A percentile compares a stretch with the other conserved stretches of the same genome.
Conservation (phyloP, 2,113 vertebrate species). For the Megaceryle maxima region DNA sequence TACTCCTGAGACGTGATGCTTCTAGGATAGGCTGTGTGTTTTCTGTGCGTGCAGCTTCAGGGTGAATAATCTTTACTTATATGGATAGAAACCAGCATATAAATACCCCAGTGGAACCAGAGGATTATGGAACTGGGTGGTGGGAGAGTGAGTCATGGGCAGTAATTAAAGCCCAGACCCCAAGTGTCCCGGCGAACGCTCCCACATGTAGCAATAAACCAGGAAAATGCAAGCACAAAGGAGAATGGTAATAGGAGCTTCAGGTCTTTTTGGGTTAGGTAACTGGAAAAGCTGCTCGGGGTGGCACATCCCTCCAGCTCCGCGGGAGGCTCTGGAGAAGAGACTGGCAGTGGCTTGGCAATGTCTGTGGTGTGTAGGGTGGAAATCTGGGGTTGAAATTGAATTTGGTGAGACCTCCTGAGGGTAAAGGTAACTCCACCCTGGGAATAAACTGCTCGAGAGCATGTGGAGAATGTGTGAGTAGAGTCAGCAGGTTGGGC, state of each 20-base stretch:
- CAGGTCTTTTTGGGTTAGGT: background rate
- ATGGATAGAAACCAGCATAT: background rate
- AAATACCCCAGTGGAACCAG: background rate
- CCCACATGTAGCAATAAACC: background rate
- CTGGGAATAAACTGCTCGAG: background rate
- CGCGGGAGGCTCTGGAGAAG: background rate
- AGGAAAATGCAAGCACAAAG: background rate
- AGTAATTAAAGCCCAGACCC: constrained; percentile 11
- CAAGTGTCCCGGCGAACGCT: background rate
- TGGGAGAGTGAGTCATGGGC: background rate
- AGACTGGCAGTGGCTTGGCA: background rate
- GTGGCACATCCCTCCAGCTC: background rate
- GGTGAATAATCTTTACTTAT: background rate
- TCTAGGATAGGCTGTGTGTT: background rate
- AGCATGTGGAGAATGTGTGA: background rate
- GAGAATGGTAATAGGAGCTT: background rate
- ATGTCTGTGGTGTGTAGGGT: accelerated
- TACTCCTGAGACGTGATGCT: background rate
- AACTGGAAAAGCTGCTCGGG: background rate
- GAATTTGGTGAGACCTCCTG: background rate
- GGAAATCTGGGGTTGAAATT: background rate
- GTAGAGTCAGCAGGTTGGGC: background rate
- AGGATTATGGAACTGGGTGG: background rate
- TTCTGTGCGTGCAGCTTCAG: background rate
- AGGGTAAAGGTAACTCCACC: background rate